Conservation (phyloP, 2,888 invertebrate species). For the Idaea biselata region DNA sequence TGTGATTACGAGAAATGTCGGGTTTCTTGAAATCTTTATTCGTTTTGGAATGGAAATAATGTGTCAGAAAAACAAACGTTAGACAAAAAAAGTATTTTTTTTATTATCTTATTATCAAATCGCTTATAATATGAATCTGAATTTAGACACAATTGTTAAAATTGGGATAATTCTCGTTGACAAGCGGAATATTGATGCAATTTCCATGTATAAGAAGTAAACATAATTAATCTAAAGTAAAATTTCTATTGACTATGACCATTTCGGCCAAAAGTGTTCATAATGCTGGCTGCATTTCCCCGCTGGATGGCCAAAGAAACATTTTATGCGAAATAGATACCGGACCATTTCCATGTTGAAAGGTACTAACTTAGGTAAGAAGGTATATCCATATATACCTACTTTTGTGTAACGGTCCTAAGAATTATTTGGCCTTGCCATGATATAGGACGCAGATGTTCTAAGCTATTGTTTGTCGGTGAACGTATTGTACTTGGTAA, state of each 20-base stretch:
- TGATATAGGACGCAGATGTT: slow-evolving; percentile 67
- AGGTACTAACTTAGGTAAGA: too few species aligned
- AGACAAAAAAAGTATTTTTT: neutral
- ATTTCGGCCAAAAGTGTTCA: too few species aligned
- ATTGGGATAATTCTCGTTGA: too few species aligned
- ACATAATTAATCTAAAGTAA: too few species aligned
- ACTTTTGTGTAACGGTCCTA: slow-evolving; percentile 15
- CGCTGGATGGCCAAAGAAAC: too few species aligned
- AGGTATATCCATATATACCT: neutral
- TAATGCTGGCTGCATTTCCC: too few species aligned
- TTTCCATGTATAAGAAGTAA: too few species aligned
- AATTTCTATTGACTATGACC: too few species aligned
- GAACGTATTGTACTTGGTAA: slow-evolving; percentile 24
- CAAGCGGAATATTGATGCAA: too few species aligned
- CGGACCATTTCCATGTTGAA: too few species aligned
- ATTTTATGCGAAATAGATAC: too few species aligned
- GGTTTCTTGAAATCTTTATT: slow-evolving; percentile 15
- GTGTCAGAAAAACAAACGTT: neutral
- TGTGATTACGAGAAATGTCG: slow-evolving; percentile 18
- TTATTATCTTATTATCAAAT: neutral
- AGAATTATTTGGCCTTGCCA: slow-evolving; percentile 58
- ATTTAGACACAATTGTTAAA: too few species aligned
- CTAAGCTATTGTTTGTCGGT: slow-evolving; percentile 40
- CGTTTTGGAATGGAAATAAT: slow-evolving; percentile 7
- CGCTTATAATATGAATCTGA: neutral